phyloP scores from a whole-genome alignment of 2,797 vertebrate genomes.

The Manis crassicaudata region DNA sequence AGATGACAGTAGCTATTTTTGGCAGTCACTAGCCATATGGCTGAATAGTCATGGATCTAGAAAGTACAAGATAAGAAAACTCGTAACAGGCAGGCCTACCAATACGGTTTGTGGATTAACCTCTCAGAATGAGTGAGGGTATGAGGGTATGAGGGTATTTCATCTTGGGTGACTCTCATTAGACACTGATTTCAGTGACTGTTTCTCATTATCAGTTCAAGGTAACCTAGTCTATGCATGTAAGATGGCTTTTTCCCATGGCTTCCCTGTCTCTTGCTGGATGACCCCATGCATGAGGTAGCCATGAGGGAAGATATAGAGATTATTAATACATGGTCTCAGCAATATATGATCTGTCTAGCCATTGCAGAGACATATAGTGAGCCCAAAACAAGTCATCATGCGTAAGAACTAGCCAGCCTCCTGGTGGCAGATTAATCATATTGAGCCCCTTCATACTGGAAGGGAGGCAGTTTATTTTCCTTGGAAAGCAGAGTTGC shows the following conservation, averaged over 20 bases:
- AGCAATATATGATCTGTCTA: too few relatives aligned
- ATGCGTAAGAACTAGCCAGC: neutral
- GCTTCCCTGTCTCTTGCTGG: neutral
- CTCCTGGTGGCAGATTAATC: neutral
- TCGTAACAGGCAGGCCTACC: neutral
- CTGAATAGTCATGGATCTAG: neutral
- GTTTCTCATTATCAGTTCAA: neutral
- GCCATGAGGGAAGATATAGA: accelerated
- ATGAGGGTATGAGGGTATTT: neutral
- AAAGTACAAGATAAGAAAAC: neutral
- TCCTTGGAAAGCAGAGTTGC: neutral
- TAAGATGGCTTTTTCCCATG: neutral
- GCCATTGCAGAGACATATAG: neutral
- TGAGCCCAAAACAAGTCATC: too few relatives aligned
- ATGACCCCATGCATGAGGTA: too few relatives aligned
- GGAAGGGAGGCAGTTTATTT: neutral
- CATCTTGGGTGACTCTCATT: neutral
- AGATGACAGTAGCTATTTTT: neutral
- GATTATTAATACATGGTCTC: neutral
- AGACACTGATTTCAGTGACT: neutral
- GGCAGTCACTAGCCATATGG: neutral
- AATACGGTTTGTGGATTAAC: neutral
- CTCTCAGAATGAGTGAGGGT: neutral
- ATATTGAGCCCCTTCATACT: too few relatives aligned
- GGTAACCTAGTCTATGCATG: neutral